A percentile compares a stretch with the other conserved stretches of the same genome.
phyloP scores from a whole-genome alignment of 2,888 invertebrate genomes.

The Gryllus longicercus region DNA sequence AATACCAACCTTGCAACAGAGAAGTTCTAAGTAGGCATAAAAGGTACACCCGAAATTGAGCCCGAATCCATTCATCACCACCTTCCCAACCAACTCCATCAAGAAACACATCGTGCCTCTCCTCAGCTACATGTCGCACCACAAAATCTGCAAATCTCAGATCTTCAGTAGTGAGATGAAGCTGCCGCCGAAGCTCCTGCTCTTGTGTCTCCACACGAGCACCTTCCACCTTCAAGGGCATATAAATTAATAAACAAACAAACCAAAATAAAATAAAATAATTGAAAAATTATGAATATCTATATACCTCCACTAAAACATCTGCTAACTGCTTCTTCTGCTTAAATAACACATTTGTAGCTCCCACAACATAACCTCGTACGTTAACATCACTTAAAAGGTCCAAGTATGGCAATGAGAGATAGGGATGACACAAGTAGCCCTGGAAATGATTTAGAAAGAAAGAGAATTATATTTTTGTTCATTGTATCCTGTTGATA shows the following conservation, averaged over 20 bases:
- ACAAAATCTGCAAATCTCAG: slow-evolving; percentile 92
- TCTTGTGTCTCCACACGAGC: slow-evolving; percentile 82
- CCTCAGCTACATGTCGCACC: slow-evolving; percentile 66
- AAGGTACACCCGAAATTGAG: slow-evolving; percentile 86
- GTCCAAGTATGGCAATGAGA: slow-evolving; percentile 93
- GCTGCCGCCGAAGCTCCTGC: slow-evolving; percentile 71
- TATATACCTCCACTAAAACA: slow-evolving; percentile 75
- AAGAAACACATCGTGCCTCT: slow-evolving; percentile 65
- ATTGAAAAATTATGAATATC: neutral
- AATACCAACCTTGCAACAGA: slow-evolving; percentile 60
- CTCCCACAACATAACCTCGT: slow-evolving; percentile 75
- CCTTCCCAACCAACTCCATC: slow-evolving; percentile 83
- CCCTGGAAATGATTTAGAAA: slow-evolving; percentile 55
- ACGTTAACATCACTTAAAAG: slow-evolving; percentile 75
- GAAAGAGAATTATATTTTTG: no score
- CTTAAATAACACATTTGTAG: slow-evolving; percentile 97
- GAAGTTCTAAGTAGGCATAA: slow-evolving; percentile 78
- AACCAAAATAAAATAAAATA: slow-evolving; percentile 19
- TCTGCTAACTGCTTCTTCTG: slow-evolving; percentile 91
- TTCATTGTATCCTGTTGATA: no score
- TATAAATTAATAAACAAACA: slow-evolving; percentile 17
- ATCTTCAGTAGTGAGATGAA: slow-evolving; percentile 92
- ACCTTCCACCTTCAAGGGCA: slow-evolving; percentile 61
- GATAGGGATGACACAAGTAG: slow-evolving; percentile 90
- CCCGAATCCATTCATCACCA: slow-evolving; percentile 93